A percentile compares a stretch with the other conserved stretches of the same genome.
Evolutionary conservation across 2,888 invertebrate species (phyloP).

Genomic region (Brenthis ino): DNA sequence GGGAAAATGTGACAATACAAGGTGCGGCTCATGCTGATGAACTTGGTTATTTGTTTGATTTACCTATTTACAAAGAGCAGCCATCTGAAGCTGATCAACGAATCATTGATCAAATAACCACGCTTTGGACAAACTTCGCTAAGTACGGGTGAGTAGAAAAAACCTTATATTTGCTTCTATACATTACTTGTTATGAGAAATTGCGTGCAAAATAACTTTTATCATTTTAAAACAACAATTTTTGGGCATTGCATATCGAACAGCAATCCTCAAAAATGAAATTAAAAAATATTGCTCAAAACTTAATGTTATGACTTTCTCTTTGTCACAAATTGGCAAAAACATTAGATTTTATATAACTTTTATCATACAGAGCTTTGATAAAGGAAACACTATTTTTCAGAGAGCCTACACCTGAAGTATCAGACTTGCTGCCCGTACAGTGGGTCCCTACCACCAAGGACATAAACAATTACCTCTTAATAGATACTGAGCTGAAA

Average conservation of each 20-base stretch:
- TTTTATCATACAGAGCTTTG: no score
- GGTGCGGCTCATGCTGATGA: conserved; percentile 53
- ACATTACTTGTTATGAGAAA: neutral
- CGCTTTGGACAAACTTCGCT: conserved; percentile 52
- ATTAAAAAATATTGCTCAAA: no score
- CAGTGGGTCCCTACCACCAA: conserved; percentile 53
- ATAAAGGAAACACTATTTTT: neutral
- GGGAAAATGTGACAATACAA: conserved; percentile 38
- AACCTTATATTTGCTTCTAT: neutral
- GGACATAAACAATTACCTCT: conserved; percentile 45
- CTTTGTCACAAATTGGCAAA: no score
- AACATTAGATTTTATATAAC: no score
- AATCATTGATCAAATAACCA: conserved; percentile 51
- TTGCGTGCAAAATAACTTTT: neutral
- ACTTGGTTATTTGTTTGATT: conserved; percentile 53
- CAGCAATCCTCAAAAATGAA: no score
- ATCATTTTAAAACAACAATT: no score
- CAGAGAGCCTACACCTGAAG: conserved; percentile 54
- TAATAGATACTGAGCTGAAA: conserved; percentile 45
- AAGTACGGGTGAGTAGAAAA: conserved; percentile 41
- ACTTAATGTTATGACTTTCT: no score
- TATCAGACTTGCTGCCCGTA: conserved; percentile 50
- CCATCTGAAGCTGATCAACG: conserved; percentile 47
- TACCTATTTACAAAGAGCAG: conserved; percentile 33
- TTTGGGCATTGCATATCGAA: no score